Evolutionary conservation across 1,140 invertebrate genomes (phyloP).

Genomic region (Scaptomyza pallida): DNA sequence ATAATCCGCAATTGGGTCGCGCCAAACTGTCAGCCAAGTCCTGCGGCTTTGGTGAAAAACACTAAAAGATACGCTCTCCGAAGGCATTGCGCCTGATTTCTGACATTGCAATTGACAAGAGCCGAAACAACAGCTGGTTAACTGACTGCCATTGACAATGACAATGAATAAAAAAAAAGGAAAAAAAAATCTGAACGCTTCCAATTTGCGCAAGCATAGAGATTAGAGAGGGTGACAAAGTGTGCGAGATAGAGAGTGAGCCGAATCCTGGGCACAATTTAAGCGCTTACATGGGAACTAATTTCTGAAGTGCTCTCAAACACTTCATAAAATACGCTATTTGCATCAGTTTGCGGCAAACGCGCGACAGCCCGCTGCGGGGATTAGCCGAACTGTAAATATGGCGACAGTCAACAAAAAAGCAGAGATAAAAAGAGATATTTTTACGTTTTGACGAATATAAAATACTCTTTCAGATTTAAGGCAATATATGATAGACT

Average conservation of each 20-base stretch:
- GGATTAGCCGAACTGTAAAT: slow-evolving; percentile 73
- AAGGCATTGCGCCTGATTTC: slow-evolving; percentile 62
- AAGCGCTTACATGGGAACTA: slow-evolving; percentile 82
- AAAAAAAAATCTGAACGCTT: slow-evolving; percentile 51
- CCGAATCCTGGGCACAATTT: too few species aligned
- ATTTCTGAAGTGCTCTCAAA: slow-evolving; percentile 77
- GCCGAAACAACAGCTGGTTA: slow-evolving; percentile 65
- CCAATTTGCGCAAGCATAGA: slow-evolving; percentile 53
- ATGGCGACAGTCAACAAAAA: slow-evolving; percentile 70
- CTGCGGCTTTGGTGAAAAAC: slow-evolving; percentile 49
- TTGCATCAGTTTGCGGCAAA: slow-evolving; percentile 75
- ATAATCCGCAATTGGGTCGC: slow-evolving; percentile 73
- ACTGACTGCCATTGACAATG: slow-evolving; percentile 42
- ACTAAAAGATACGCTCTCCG: slow-evolving; percentile 29
- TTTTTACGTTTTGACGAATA: not conserved
- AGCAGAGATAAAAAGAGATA: not conserved
- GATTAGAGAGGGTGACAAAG: slow-evolving; percentile 49
- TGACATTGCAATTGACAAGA: slow-evolving; percentile 76
- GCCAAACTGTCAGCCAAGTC: slow-evolving; percentile 35
- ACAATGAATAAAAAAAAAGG: slow-evolving; percentile 4
- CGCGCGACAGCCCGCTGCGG: slow-evolving; percentile 72
- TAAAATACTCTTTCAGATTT: not conserved
- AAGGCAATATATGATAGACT: too few species aligned
- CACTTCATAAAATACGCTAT: slow-evolving; percentile 69
- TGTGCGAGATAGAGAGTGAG: slow-evolving; percentile 9